These are phyloP conservation scores for Luehdorfia chinensis DNA, from an alignment of 1,140 invertebrate species.

Conservation along the genomic window DNA sequence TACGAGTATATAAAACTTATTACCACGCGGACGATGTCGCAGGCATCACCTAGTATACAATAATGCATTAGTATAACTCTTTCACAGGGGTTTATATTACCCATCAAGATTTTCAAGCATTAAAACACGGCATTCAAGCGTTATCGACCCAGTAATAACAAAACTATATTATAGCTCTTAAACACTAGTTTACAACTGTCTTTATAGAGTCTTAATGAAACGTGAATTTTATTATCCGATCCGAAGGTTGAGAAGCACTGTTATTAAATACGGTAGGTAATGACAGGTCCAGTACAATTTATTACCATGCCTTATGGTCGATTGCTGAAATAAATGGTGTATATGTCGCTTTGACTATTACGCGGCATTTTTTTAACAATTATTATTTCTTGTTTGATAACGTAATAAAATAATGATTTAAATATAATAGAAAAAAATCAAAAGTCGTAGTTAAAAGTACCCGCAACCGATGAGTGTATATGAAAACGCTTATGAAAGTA, in stretches of 20 bases:
- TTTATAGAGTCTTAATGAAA: constrained; percentile 37
- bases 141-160: constrained; percentile 27
- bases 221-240: constrained; percentile 25
- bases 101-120: too few species aligned
- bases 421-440: too few species aligned
- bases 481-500: too few species aligned
- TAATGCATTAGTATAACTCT: too few species aligned
- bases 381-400: constrained; percentile 8
- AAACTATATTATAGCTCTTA: constrained; percentile 32
- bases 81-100: too few species aligned
- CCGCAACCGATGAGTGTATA: too few species aligned
- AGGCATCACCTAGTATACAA: too few species aligned
- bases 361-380: neutral
- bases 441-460: too few species aligned
- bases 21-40: too few species aligned
- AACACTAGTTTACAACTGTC: constrained; percentile 30
- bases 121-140: too few species aligned
- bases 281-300: constrained; percentile 5
- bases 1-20: too few species aligned
- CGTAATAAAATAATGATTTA: too few species aligned
- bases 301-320: constrained; percentile 1
- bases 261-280: constrained; percentile 12
- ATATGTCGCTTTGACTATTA: constrained; percentile 5
- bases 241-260: constrained; percentile 12
- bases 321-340: constrained; percentile 7